These are phyloP conservation scores for Chiridota heheva DNA, from an alignment of 35 echinoderm and acorn worm genomes.

Conservation along the genomic window DNA sequence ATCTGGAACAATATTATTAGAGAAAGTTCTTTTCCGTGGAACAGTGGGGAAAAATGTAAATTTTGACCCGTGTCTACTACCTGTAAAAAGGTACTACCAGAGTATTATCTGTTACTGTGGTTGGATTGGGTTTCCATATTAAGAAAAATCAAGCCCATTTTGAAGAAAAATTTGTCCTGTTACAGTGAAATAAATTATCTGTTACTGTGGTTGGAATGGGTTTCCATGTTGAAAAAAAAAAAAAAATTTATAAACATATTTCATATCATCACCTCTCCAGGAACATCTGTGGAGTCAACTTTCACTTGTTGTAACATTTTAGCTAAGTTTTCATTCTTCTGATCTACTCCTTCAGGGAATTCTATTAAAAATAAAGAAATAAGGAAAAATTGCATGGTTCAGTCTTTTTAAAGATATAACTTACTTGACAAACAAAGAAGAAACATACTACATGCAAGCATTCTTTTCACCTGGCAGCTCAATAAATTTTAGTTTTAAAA, in stretches of 20 bases:
- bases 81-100: no score
- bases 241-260: background rate
- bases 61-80: no score
- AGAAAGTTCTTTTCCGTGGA: no score
- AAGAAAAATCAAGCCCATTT: no score
- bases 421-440: background rate
- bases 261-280: constrained; percentile 65
- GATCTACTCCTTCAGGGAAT: constrained; percentile 6
- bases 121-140: background rate
- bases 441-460: background rate
- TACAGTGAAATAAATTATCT: background rate
- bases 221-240: background rate
- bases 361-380: constrained; percentile 17
- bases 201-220: background rate
- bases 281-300: constrained; percentile 59
- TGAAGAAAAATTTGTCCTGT: background rate
- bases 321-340: constrained; percentile 54
- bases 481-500: background rate
- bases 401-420: background rate
- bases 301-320: constrained; percentile 63
- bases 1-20: no score
- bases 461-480: background rate
- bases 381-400: background rate
- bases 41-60: no score
- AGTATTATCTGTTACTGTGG: background rate